Conservation (phyloP, 2,113 vertebrate genomes). For the Nettapus auritus region DNA sequence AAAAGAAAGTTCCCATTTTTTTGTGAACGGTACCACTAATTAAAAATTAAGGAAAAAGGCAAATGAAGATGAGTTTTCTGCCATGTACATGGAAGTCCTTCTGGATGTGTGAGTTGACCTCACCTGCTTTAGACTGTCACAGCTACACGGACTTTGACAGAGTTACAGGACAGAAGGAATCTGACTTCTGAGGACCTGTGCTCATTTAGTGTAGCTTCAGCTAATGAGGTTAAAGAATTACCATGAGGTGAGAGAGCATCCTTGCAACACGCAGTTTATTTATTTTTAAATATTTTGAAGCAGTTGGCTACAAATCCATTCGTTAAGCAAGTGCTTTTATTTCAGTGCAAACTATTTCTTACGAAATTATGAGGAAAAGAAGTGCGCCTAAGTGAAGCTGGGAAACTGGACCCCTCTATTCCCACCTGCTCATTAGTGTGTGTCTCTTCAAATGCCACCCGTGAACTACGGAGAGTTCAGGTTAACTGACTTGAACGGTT, state of each 20-base stretch:
- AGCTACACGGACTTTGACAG: neutral
- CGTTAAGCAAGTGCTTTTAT: neutral
- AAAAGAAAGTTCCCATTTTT: neutral
- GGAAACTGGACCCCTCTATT: fast-evolving
- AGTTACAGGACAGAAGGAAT: neutral
- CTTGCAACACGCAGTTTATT: neutral
- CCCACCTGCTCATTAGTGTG: fast-evolving
- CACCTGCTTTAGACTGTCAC: neutral
- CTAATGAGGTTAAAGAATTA: neutral
- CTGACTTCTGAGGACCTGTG: neutral
- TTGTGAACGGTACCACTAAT: neutral
- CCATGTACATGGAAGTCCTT: fast-evolving
- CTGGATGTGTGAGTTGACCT: neutral
- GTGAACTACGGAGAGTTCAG: neutral
- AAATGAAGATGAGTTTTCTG: neutral
- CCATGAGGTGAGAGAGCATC: neutral
- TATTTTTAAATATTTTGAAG: neutral
- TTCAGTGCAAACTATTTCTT: fast-evolving
- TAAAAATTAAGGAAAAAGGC: neutral
- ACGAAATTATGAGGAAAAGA: neutral
- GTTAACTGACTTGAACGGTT: neutral
- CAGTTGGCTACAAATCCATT: neutral
- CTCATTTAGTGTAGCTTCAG: neutral
- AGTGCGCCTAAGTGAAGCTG: neutral
- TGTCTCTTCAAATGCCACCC: neutral